phyloP scores from a whole-genome alignment of 2,888 invertebrate genomes.

The Eupeodes latifasciatus region DNA sequence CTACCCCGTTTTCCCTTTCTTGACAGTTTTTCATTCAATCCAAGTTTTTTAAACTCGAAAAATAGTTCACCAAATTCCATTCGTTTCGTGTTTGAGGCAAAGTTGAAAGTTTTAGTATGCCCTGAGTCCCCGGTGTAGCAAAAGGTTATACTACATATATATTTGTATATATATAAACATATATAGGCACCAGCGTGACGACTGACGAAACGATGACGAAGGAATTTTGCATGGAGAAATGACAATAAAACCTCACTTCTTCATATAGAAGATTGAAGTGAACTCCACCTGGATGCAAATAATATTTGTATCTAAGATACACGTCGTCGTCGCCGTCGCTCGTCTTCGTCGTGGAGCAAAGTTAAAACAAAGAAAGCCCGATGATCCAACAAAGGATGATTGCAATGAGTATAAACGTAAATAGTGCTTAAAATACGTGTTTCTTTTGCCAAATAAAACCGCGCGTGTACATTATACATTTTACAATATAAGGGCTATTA shows the following conservation, averaged over 20 bases:
- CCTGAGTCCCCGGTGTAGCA: conserved; percentile 35
- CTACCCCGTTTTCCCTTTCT: conserved; percentile 14
- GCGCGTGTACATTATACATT: conserved; percentile 23
- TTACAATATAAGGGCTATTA: conserved; percentile 11
- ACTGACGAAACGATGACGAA: conserved; percentile 59
- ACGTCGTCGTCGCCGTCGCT: neutral
- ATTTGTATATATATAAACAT: too few relatives aligned
- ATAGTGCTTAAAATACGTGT: conserved; percentile 48
- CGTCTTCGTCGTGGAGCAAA: conserved; percentile 15
- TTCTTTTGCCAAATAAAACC: conserved; percentile 51
- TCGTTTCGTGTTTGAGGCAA: conserved; percentile 73
- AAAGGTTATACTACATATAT: conserved; percentile 27
- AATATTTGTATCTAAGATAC: conserved; percentile 48
- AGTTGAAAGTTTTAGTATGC: conserved; percentile 69
- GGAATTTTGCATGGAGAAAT: conserved; percentile 62
- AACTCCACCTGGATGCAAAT: conserved; percentile 67
- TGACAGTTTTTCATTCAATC: conserved; percentile 63
- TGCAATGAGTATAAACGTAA: conserved; percentile 46
- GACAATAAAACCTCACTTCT: conserved; percentile 70
- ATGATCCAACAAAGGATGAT: conserved; percentile 47
- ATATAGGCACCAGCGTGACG: conserved; percentile 41
- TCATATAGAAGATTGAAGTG: conserved; percentile 41
- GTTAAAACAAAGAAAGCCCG: conserved; percentile 43
- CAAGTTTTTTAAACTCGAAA: conserved; percentile 66
- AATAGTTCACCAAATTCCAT: conserved; percentile 73